Base-by-base conservation (phyloP, 2,888 invertebrate species). In the Drosophila paramelanica region DNA sequence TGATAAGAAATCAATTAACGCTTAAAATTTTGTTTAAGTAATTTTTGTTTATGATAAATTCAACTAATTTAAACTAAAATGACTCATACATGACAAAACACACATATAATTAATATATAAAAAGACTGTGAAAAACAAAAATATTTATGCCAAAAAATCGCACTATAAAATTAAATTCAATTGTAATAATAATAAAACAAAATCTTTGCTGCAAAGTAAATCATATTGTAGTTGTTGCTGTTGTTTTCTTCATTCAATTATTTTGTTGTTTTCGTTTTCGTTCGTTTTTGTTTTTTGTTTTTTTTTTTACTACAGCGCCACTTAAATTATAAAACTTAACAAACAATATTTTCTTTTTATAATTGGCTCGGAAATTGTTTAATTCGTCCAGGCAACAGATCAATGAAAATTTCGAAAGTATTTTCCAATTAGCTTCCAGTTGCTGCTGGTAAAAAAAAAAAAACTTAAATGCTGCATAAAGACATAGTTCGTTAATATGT, bases 301-400 rank as follows among this genome's bases (percentile, higher is more conserved):
- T 42, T 49, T 50, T 31, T 56, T 46, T 46, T 60, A 50, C 64
- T 57, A 57, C 59, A 49, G 57, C 61, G 60, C 42, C 49, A 64
- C 73, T 88, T 83, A 86, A 60, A 61, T 73, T 69, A 76, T 85
- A 85, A 82, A 88, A 88, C 82, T 82, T 82, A 82, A 82, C 82
- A 82, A 86, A 81, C 81, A 87, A 77, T 67, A 81, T 74, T 79
- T 57, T 65, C 50, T 67, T 72, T 78, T 71, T 49, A 51, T 56
- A 85, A 86, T 85, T 82, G 82, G 82, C 82, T 82, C 82, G 82
- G 82, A 82, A 82, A 76, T 83, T 71, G 84, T 72, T 83, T 66
- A 67, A 72, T 66, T 80, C 58, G 66, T 42, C 64, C 66, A 79
- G 61, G 67, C 79, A 81, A 68, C 51, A 67, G 33, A 53, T 17